phyloP scores from a whole-genome alignment of 2,888 invertebrate genomes.

The Acanthosepion lycidas region DNA sequence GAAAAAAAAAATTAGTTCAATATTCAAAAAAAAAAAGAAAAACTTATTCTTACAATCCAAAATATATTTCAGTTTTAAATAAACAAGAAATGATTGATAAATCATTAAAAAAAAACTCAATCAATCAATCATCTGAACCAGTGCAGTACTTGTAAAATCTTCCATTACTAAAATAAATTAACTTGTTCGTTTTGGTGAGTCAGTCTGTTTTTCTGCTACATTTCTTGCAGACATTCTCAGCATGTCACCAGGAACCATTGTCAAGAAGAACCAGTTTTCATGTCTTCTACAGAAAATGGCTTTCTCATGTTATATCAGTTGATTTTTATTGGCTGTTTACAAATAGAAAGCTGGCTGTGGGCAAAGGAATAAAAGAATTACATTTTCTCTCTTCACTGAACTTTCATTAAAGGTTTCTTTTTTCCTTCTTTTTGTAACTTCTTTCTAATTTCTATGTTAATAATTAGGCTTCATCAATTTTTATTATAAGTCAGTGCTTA shows the following conservation, averaged over 20 bases:
- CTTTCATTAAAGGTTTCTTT: background rate
- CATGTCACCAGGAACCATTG: background rate
- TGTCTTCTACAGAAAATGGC: background rate
- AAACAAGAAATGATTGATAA: no score
- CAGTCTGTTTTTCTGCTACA: background rate
- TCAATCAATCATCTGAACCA: no score
- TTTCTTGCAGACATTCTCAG: slow-evolving; percentile 7
- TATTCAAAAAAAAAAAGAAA: no score
- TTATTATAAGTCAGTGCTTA: no score
- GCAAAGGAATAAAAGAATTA: background rate
- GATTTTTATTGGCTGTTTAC: background rate
- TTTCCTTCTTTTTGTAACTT: no score
- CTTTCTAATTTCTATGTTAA: no score
- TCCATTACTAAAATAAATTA: background rate
- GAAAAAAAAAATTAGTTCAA: no score
- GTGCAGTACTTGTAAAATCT: background rate
- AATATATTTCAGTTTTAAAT: no score
- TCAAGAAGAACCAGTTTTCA: background rate
- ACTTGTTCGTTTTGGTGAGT: background rate
- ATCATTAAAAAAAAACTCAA: no score
- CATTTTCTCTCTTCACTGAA: background rate
- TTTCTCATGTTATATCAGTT: background rate
- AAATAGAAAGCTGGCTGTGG: background rate
- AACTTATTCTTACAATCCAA: no score
- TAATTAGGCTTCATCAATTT: no score